Evolutionary conservation across 2,113 vertebrate species (phyloP).

Genomic region (Paramisgurnus dabryanus): DNA sequence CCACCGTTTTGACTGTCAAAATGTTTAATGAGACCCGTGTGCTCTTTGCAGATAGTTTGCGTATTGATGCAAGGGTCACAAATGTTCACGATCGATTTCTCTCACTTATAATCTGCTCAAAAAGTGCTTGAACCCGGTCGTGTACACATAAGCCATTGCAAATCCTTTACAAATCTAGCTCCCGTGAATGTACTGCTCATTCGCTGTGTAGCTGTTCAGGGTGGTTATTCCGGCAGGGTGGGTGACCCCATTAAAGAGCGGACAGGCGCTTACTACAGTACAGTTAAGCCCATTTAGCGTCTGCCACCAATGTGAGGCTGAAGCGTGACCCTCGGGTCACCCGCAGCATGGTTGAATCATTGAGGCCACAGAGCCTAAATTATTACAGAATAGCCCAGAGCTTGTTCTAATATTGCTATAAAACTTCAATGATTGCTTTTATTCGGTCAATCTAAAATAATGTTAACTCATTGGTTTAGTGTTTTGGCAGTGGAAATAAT

Average conservation of each 20-base stretch:
- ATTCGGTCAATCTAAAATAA: constrained; percentile 6
- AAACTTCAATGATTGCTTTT: background rate
- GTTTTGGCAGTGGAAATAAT: background rate
- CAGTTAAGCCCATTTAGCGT: constrained; percentile 30
- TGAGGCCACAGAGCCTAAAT: constrained; percentile 5
- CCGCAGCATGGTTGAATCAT: constrained; percentile 9
- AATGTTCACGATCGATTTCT: constrained; percentile 7
- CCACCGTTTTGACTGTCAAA: constrained; percentile 41
- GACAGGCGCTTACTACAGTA: background rate
- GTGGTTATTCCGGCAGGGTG: background rate
- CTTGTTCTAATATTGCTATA: constrained; percentile 14
- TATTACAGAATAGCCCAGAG: background rate
- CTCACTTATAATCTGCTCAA: background rate
- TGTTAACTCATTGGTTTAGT: background rate
- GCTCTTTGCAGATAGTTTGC: constrained; percentile 35
- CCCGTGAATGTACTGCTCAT: constrained; percentile 14
- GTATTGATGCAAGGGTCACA: constrained; percentile 20
- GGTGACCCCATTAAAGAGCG: constrained; percentile 37
- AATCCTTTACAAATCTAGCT: constrained; percentile 33
- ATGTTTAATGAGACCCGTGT: constrained; percentile 14
- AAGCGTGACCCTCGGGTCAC: constrained; percentile 30
- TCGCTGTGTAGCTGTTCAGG: constrained; percentile 10
- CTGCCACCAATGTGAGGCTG: background rate
- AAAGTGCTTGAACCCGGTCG: background rate
- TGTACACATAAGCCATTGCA: constrained; percentile 35